These are phyloP conservation scores for Leucoraja erinaceus DNA, from an alignment of 2,113 vertebrate genomes.

Conservation along the genomic window DNA sequence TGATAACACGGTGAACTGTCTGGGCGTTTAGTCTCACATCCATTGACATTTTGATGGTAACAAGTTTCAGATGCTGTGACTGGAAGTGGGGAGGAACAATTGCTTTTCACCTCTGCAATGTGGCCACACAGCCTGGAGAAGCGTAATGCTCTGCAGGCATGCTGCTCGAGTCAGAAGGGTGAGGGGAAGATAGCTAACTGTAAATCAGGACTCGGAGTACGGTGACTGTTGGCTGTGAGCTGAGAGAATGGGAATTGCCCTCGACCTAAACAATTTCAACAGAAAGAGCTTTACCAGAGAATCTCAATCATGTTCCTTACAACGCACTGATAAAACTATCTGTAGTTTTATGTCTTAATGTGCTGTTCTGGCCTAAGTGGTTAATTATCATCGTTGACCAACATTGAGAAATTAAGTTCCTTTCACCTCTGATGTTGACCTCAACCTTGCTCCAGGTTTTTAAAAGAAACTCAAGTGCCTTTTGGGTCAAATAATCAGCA, in stretches of 20 bases:
- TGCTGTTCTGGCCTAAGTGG: not conserved
- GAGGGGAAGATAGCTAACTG: not conserved
- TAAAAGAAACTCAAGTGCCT: not conserved
- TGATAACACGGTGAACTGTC: conserved; percentile 8
- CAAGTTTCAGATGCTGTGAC: conserved; percentile 25
- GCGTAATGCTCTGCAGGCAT: not conserved
- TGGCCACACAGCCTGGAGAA: not conserved
- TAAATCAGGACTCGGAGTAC: conserved; percentile 18
- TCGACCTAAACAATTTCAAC: conserved; percentile 10
- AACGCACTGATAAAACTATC: conserved; percentile 17
- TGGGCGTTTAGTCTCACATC: not conserved
- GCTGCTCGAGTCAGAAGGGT: not conserved
- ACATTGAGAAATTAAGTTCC: conserved; percentile 12
- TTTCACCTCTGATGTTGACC: conserved; percentile 19
- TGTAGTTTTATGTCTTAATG: conserved; percentile 28
- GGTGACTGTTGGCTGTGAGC: not conserved
- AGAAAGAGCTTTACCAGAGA: not conserved
- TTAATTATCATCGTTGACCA: conserved; percentile 29
- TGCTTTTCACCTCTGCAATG: not conserved
- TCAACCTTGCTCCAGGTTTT: not conserved
- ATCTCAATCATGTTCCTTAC: conserved; percentile 28
- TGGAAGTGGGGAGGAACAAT: not conserved
- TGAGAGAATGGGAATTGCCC: not conserved
- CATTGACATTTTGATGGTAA: conserved; percentile 35
- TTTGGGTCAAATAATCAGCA: not conserved